Evolutionary conservation across 1,140 invertebrate genomes (phyloP).

Genomic region (Stegodyphus mimosarum): DNA sequence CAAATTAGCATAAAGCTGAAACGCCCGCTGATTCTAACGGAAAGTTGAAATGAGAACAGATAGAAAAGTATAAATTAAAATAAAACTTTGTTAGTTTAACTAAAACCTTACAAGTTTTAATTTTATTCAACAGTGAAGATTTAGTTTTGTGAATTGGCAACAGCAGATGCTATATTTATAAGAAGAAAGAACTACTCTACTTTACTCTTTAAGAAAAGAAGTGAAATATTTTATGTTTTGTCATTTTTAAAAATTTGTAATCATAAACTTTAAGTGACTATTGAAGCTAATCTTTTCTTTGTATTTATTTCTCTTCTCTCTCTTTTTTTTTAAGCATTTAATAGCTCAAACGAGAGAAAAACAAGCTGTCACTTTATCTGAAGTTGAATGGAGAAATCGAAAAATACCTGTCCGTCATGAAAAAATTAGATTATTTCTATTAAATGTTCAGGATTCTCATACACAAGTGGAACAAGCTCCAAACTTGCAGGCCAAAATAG

Average conservation of each 20-base stretch:
- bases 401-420: slow-evolving; percentile 85
- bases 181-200: no score
- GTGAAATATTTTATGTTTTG: background rate
- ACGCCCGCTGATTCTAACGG: no score
- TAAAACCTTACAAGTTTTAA: no score
- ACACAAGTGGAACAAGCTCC: slow-evolving; percentile 78
- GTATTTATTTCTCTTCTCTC: background rate
- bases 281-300: background rate
- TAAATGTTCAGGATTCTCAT: slow-evolving; percentile 83
- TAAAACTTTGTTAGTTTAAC: no score
- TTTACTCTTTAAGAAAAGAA: no score
- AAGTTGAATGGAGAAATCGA: slow-evolving; percentile 87
- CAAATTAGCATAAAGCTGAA: no score
- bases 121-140: no score
- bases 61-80: no score
- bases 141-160: no score
- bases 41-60: no score
- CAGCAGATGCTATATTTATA: no score
- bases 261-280: no score
- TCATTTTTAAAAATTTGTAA: background rate
- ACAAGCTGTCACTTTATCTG: slow-evolving; percentile 80
- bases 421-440: slow-evolving; percentile 80
- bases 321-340: slow-evolving; percentile 71
- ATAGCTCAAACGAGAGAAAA: slow-evolving; percentile 88
- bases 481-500: slow-evolving; percentile 78